These are phyloP conservation scores for Eurystomus gularis DNA, from an alignment of 2,113 vertebrate genomes.

Conservation along the genomic window DNA sequence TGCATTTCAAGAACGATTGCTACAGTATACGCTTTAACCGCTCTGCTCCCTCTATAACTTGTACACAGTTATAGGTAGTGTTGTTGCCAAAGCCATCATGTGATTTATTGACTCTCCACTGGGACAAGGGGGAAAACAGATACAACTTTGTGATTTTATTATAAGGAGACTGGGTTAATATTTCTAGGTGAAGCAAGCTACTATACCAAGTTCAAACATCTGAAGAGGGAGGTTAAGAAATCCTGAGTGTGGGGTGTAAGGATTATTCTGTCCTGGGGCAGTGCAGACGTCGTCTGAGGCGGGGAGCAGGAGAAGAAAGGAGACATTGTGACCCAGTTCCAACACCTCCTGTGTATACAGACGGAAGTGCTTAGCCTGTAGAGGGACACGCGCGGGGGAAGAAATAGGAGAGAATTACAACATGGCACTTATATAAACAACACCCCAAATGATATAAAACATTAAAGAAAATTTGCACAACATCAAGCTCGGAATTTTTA, in stretches of 20 bases:
- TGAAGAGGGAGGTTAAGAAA: conserved; percentile 99
- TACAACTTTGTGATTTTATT: conserved; percentile 90
- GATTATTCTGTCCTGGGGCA: conserved; percentile 97
- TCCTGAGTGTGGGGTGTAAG: conserved; percentile 90
- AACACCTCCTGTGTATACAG: conserved; percentile 98
- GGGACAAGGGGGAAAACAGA: conserved; percentile 84
- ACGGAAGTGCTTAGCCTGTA: conserved; percentile 93
- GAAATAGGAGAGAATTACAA: conserved; percentile 81
- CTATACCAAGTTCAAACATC: conserved; percentile 97
- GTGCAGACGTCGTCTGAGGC: conserved; percentile 95
- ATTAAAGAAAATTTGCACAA: conserved; percentile 81
- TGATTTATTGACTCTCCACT: conserved; percentile 86
- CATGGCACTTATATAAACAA: conserved; percentile 81
- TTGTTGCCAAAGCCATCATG: conserved; percentile 82
- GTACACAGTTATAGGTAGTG: conserved; percentile 77
- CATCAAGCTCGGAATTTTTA: conserved; percentile 82
- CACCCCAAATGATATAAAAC: conserved; percentile 79
- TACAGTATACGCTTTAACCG: conserved; percentile 70
- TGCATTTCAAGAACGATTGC: conserved; percentile 71
- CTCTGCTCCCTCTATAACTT: conserved; percentile 71
- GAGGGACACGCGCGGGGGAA: conserved; percentile 82
- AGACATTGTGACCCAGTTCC: conserved; percentile 95
- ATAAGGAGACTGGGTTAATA: conserved; percentile 87
- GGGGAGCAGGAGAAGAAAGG: conserved; percentile 97
- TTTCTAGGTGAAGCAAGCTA: conserved; percentile 85